Conservation (phyloP, 2,797 vertebrate genomes). For the Betta splendens region DNA sequence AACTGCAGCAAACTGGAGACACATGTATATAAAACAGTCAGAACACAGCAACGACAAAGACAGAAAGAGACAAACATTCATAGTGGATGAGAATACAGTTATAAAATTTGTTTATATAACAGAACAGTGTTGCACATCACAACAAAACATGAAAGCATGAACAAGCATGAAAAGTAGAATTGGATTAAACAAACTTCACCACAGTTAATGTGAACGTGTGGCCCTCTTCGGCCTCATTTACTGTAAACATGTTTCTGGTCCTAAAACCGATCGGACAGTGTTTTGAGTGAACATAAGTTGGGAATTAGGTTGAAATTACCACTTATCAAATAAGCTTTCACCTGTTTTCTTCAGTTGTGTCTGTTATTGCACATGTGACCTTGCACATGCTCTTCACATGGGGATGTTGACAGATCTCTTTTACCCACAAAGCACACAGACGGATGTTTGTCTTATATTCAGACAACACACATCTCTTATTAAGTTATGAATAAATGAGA, state of each 20-base stretch:
- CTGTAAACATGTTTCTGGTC: conserved; percentile 2
- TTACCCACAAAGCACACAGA: neutral
- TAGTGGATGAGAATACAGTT: neutral
- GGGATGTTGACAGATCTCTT: neutral
- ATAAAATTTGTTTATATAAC: neutral
- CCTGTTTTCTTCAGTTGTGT: neutral
- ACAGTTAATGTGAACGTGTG: neutral
- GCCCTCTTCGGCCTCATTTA: neutral
- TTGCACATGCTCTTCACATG: neutral
- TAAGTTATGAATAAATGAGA: neutral
- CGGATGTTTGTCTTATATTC: neutral
- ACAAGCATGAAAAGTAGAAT: neutral
- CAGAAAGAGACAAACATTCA: neutral
- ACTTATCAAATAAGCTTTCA: neutral
- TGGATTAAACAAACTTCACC: neutral
- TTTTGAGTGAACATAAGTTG: neutral
- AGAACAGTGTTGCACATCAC: neutral
- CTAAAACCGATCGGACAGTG: neutral
- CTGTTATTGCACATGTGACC: neutral
- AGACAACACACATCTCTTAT: neutral
- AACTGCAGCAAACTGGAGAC: conserved; percentile 92
- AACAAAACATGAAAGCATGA: conserved; percentile 1
- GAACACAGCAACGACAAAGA: neutral
- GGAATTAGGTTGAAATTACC: neutral
- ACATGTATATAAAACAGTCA: conserved; percentile 3